Evolutionary conservation across 2,888 invertebrate genomes (phyloP).

Genomic region (Diarsia dahlii): DNA sequence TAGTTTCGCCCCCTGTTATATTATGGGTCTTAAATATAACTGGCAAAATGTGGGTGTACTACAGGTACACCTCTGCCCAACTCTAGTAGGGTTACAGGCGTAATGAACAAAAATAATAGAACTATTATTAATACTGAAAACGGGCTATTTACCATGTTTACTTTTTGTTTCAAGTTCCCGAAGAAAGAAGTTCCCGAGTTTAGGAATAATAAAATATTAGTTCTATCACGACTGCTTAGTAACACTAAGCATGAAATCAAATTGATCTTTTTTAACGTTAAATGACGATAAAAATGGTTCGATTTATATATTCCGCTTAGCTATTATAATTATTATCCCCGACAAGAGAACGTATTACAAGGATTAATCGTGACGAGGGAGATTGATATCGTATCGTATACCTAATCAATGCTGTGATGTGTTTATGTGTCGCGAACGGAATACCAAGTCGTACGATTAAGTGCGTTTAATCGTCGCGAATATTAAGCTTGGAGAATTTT

Average conservation of each 20-base stretch:
- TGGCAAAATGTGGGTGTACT: too few relatives aligned
- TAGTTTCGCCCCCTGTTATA: too few relatives aligned
- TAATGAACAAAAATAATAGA: neutral
- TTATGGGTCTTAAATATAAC: too few relatives aligned
- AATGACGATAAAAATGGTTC: neutral
- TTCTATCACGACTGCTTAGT: neutral
- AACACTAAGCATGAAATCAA: neutral
- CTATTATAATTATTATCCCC: neutral
- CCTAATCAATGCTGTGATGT: slow-evolving; percentile 23
- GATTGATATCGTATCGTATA: slow-evolving; percentile 15
- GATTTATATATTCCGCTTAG: neutral
- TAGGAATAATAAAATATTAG: too few relatives aligned
- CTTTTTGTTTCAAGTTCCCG: too few relatives aligned
- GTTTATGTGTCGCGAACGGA: slow-evolving; percentile 11
- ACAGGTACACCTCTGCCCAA: neutral
- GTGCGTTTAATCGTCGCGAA: slow-evolving; percentile 6
- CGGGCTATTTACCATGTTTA: too few relatives aligned
- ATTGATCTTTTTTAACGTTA: neutral
- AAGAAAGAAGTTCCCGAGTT: too few relatives aligned
- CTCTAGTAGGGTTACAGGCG: neutral
- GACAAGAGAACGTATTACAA: slow-evolving; percentile 20
- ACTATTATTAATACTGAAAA: too few relatives aligned
- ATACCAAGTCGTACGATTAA: slow-evolving; percentile 26
- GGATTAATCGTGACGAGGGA: slow-evolving; percentile 33
- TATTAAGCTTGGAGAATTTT: neutral